These are phyloP conservation scores for Cyprinella venusta DNA, from an alignment of 2,797 vertebrate species.

Conservation along the genomic window DNA sequence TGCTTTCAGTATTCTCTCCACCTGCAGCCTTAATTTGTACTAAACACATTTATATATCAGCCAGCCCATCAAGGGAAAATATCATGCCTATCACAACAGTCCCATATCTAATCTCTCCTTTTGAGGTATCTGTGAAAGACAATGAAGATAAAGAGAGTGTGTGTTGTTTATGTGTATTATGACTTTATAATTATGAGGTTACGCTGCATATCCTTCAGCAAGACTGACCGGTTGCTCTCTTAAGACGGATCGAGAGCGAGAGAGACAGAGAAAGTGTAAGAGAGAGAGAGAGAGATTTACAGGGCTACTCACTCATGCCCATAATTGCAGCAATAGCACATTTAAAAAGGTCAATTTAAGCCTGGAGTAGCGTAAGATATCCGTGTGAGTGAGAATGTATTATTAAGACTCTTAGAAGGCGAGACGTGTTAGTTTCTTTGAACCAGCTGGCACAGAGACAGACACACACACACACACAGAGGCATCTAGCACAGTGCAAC, in stretches of 20 bases:
- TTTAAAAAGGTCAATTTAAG: constrained; percentile 57
- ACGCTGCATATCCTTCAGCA: constrained; percentile 9
- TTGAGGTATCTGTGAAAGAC: background rate
- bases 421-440: constrained; percentile 42
- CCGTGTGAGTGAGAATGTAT: constrained; percentile 38
- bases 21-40: background rate
- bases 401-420: constrained; percentile 48
- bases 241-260: background rate
- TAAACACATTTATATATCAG: constrained; percentile 5
- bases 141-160: background rate
- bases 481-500: constrained; percentile 5
- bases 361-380: constrained; percentile 38
- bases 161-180: background rate
- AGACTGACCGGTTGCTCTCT: constrained; percentile 6
- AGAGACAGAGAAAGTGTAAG: constrained; percentile 7
- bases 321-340: constrained; percentile 56
- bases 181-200: constrained; percentile 20
- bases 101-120: background rate
- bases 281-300: constrained; percentile 36
- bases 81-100: background rate
- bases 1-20: background rate
- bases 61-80: background rate
- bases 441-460: constrained; percentile 28
- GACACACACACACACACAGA: background rate
- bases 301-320: constrained; percentile 47